phyloP scores from a whole-genome alignment of 2,113 vertebrate species.

The Colistium nudipinnis region DNA sequence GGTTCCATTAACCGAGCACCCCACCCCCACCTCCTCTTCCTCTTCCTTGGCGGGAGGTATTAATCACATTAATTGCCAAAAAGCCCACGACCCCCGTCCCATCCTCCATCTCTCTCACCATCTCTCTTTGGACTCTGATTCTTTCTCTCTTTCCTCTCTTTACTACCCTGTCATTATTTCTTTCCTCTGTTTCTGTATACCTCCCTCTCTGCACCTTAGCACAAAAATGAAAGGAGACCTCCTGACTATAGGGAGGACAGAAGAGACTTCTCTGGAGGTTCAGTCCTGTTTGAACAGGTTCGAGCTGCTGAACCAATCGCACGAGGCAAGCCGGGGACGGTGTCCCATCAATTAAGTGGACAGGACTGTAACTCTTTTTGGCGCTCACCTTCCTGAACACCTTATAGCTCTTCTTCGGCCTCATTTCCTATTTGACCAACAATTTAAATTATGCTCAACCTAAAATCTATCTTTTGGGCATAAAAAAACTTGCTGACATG shows the following conservation, averaged over 20 bases:
- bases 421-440: neutral
- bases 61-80: conserved; percentile 78
- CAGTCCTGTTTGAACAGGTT: conserved; percentile 16
- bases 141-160: neutral
- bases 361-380: conserved; percentile 28
- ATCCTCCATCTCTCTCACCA: conserved; percentile 25
- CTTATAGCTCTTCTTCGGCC: conserved; percentile 13
- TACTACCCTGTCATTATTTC: neutral
- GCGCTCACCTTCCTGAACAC: conserved; percentile 24
- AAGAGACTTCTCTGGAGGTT: conserved; percentile 22
- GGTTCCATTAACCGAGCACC: conserved; percentile 64
- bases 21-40: conserved; percentile 1
- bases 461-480: conserved; percentile 8
- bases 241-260: no score
- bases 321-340: neutral
- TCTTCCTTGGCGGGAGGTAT: conserved; percentile 51
- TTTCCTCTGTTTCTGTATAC: no score
- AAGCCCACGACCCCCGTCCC: conserved; percentile 51
- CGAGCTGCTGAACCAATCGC: conserved; percentile 32
- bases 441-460: neutral
- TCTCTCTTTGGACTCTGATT: neutral
- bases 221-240: conserved; percentile 25
- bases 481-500: conserved; percentile 3
- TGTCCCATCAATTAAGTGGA: conserved; percentile 38
- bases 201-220: conserved; percentile 5